Evolutionary conservation across 2,797 vertebrate species (phyloP).

Genomic region (Coreius guichenoti): DNA sequence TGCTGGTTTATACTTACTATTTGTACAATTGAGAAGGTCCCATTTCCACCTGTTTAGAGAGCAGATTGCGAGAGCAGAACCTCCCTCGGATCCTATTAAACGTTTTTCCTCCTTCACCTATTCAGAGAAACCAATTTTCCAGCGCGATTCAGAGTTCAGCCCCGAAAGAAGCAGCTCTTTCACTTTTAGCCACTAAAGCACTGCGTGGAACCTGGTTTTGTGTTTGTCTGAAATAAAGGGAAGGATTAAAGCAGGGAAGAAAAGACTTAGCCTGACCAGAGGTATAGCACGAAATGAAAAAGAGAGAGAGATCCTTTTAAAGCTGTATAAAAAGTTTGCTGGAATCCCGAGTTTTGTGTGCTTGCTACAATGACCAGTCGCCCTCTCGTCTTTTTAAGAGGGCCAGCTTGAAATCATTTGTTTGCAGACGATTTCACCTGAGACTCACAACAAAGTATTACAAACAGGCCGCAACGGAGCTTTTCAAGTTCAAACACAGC

Average conservation of each 20-base stretch:
- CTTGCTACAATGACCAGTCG: conserved; percentile 81
- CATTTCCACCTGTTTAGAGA: conserved; percentile 89
- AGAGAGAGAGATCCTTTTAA: conserved; percentile 82
- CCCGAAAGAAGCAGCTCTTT: conserved; percentile 86
- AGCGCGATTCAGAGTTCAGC: conserved; percentile 86
- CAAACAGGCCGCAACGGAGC: conserved; percentile 64
- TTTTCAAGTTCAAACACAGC: conserved; percentile 50
- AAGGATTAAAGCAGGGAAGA: conserved; percentile 87
- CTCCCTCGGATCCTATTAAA: conserved; percentile 88
- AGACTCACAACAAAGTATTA: conserved; percentile 81
- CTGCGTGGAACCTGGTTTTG: conserved; percentile 95
- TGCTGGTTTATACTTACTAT: conserved; percentile 77
- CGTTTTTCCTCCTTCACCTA: conserved; percentile 83
- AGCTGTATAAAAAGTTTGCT: conserved; percentile 86
- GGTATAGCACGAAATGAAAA: conserved; percentile 82
- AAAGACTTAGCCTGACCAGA: conserved; percentile 85
- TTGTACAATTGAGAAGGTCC: conserved; percentile 86
- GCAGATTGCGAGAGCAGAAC: conserved; percentile 81
- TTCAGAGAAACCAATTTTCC: conserved; percentile 89
- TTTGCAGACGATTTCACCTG: conserved; percentile 90
- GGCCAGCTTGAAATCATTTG: conserved; percentile 82
- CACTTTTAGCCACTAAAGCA: conserved; percentile 92
- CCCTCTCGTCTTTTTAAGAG: conserved; percentile 74
- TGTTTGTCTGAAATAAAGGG: conserved; percentile 89
- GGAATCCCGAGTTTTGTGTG: conserved; percentile 86